Conservation (phyloP, 1,140 invertebrate genomes). For the Cepaea nemoralis region DNA sequence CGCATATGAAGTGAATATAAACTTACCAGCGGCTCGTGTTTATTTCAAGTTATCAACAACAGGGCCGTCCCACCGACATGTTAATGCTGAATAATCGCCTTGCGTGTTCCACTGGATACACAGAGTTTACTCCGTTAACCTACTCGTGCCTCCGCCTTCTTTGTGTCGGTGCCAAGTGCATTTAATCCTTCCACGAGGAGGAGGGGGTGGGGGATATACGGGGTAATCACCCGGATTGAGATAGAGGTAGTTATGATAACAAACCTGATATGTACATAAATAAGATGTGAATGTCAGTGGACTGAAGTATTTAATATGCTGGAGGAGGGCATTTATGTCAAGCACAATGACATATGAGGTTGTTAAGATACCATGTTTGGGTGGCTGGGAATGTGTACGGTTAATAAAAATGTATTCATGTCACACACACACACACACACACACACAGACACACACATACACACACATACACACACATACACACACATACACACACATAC, state of each 20-base stretch:
- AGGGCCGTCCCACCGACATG: not conserved
- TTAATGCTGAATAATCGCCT: not conserved
- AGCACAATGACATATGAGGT: not conserved
- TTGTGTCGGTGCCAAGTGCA: not conserved
- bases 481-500: too few relatives aligned
- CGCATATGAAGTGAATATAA: too few relatives aligned
- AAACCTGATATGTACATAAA: not conserved
- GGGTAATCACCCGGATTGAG: not conserved
- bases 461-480: too few relatives aligned
- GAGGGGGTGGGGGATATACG: not conserved
- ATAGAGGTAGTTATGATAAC: not conserved
- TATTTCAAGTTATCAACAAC: not conserved
- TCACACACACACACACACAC: too few relatives aligned
- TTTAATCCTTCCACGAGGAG: not conserved
- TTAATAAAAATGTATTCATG: too few relatives aligned
- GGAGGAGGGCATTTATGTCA: not conserved
- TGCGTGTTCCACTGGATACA: too few relatives aligned
- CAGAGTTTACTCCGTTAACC: not conserved
- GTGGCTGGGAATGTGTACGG: too few relatives aligned
- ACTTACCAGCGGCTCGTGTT: too few relatives aligned
- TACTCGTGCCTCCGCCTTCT: not conserved
- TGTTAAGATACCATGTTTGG: not conserved
- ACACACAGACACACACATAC: too few relatives aligned
- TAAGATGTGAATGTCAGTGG: not conserved
- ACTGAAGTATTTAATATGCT: not conserved